Evolutionary conservation across 2,113 vertebrate genomes (phyloP), one percentile per base, ranked within the genome.

Genomic region (Perca fluviatilis): DNA sequence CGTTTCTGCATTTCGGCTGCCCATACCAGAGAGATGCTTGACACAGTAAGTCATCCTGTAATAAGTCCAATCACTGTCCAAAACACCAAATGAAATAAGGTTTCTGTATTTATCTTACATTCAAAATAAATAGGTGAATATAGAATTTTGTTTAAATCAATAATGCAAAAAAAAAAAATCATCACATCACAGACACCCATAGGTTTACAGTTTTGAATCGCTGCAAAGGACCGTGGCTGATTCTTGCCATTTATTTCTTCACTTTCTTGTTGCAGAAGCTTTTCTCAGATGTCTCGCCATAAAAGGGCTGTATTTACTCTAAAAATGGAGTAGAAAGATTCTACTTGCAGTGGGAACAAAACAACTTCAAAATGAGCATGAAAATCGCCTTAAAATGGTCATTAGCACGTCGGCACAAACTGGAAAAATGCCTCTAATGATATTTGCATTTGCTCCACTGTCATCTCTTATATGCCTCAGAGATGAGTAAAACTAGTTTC

Each of bases 1-100:
- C 96, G 98, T 25, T 98, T 99, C 94, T 99, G 98, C 67, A 84
- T 99, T 43, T 99, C 98, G 6, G 98, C 98, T 23, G 95, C 96
- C 74, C 98, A 99, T 87, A 99, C 96, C 93, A 97, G 93, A 95
- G 97, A 98, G 82, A 98, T 98, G 93, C 97, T 99, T 4, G 96
- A 99, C 91, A 96, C 92, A 0, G 98, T 99, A 92, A 97, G 97
- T 95, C 51, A 7, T 36, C 25, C 40, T n/a, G 15, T 5, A 3
- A 8, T 6, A 1, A 10, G 1, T 18, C 47, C 27, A 13, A 36
- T 13, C 18, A 4, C 36, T 63, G 33, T 14, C 21, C 2, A 0
- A 27, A 70, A 62, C 10, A 43, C 14, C 19, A 40, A 72, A 36
- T 3, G 4, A 60, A 18, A 14, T 30, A n/a, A 15, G 47, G 2